Conservation (phyloP, 2,113 vertebrate species). For the Clupea harengus region DNA sequence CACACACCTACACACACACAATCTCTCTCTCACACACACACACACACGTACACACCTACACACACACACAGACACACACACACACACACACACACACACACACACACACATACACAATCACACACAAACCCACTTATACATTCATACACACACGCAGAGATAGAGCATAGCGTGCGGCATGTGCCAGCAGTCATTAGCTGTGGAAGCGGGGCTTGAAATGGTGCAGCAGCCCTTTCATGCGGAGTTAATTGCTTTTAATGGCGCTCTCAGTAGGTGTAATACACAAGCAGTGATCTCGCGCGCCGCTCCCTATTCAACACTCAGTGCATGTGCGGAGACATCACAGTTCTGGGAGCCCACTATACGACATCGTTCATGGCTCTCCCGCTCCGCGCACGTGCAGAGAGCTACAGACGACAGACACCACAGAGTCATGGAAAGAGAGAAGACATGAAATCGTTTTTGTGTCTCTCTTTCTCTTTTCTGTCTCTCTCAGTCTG, state of each 20-base stretch:
- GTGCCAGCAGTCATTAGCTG: constrained; percentile 23
- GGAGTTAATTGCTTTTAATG: constrained; percentile 24
- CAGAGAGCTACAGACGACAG: too few relatives aligned
- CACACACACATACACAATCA: background rate
- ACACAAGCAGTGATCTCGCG: background rate
- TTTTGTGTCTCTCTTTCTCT: background rate
- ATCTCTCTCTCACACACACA: background rate
- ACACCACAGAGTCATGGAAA: too few relatives aligned
- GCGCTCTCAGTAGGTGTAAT: constrained; percentile 9
- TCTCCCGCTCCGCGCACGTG: too few relatives aligned
- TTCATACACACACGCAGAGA: background rate
- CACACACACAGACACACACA: background rate
- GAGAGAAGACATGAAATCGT: background rate
- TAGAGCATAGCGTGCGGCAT: background rate
- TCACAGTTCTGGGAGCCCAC: background rate
- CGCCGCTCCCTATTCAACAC: background rate
- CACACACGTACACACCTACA: background rate
- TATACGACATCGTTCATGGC: too few relatives aligned
- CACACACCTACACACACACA: background rate
- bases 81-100: background rate
- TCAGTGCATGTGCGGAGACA: background rate
- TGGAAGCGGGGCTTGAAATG: constrained; percentile 6
- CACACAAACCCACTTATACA: background rate
- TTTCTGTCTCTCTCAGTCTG: background rate
- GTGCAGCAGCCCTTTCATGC: background rate